phyloP scores from a whole-genome alignment of 92 coral and sea anemone genomes.

The Zoanthus gigantus region DNA sequence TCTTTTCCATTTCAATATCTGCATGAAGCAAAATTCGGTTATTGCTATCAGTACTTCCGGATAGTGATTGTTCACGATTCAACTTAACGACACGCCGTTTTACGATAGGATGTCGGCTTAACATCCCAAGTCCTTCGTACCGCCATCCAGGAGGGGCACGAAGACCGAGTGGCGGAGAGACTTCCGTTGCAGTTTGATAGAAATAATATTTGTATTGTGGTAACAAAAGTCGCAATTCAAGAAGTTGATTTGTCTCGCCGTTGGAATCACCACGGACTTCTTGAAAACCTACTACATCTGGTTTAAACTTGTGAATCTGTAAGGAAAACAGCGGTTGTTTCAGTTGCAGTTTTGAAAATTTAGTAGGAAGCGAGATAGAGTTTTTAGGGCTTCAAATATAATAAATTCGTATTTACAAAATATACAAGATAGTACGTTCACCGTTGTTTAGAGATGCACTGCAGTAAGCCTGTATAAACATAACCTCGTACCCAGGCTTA shows the following conservation, averaged over 20 bases:
- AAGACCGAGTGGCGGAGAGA: constrained; percentile 66
- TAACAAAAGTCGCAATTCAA: constrained; percentile 71
- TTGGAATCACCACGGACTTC: constrained; percentile 85
- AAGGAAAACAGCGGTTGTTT: background rate
- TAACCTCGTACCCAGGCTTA: no score
- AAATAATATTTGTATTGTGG: constrained; percentile 76
- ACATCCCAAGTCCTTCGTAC: constrained; percentile 89
- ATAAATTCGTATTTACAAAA: no score
- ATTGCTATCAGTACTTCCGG: constrained; percentile 71
- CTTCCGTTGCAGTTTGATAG: constrained; percentile 73
- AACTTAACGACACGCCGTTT: constrained; percentile 77
- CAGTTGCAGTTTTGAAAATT: no score
- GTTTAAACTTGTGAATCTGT: constrained; percentile 76
- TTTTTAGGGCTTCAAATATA: no score
- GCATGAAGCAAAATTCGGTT: constrained; percentile 82
- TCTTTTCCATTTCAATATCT: constrained; percentile 65
- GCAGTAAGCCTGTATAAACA: no score
- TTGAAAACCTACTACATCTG: constrained; percentile 97
- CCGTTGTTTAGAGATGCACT: no score
- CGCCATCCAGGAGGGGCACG: constrained; percentile 94
- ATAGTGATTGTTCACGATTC: constrained; percentile 54
- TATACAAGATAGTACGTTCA: no score
- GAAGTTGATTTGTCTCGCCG: constrained; percentile 76
- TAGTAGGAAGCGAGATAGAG: no score
- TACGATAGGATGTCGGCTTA: constrained; percentile 87